Percentiles rank a stretch among this genome's conserved stretches.
Conservation (phyloP, 2,113 vertebrate genomes). For the Apeltes quadracus region DNA sequence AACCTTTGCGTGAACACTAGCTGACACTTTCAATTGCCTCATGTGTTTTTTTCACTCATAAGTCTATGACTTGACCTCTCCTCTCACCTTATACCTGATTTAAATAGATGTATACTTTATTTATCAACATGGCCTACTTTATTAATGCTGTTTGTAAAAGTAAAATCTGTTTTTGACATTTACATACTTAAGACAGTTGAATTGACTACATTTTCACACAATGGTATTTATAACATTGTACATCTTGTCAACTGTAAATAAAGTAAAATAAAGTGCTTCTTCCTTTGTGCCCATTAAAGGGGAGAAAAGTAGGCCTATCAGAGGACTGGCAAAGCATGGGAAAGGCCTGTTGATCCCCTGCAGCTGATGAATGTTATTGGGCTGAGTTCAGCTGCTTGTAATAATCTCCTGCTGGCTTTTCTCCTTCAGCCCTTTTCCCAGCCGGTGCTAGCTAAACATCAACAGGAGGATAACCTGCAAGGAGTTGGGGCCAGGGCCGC, state of each 20-base stretch:
- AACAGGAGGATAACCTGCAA: constrained; percentile 7
- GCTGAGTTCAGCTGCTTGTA: constrained; percentile 36
- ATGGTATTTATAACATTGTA: neutral
- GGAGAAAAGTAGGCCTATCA: constrained; percentile 20
- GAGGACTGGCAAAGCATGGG: constrained; percentile 20
- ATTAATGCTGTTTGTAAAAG: neutral
- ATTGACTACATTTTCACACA: neutral
- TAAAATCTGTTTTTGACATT: neutral
- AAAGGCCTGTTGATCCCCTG: constrained; percentile 40
- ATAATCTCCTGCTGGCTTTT: constrained; percentile 58
- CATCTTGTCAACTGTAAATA: neutral
- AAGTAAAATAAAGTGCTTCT: neutral
- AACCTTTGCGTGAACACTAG: neutral
- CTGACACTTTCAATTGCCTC: too few species aligned
- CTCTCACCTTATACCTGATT: neutral
- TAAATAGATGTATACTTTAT: neutral
- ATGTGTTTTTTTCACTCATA: neutral
- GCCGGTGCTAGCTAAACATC: constrained; percentile 39
- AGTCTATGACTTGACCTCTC: neutral
- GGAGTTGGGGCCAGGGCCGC: neutral
- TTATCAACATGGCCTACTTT: too few species aligned
- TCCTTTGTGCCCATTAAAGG: neutral
- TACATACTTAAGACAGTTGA: neutral
- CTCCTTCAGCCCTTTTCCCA: constrained; percentile 24
- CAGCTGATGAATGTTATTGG: constrained; percentile 40